Base-by-base conservation (phyloP, 2,797 vertebrate species). In the Miichthys miiuy region DNA sequence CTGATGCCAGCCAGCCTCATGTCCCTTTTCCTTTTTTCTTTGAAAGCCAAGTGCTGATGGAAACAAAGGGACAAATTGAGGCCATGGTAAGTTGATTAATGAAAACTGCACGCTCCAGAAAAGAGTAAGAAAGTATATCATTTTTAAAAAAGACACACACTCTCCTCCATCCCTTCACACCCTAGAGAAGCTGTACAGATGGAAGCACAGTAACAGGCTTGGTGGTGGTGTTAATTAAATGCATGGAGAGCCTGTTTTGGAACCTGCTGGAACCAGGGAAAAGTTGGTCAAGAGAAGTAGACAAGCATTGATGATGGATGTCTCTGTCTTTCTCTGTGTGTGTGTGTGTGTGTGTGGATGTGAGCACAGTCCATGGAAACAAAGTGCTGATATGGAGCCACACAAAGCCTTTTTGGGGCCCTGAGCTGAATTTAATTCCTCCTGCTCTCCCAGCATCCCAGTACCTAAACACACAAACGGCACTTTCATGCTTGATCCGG, bases 181-280 rank as follows among this genome's bases (percentile, higher is more conserved):
- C 68, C 76, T 65, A 68, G 44, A 80, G 62, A 72, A 73, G 41
- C 23, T 44, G 47, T 62, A 44, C 72, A 79, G 80, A 84, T 79
- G 54, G 81, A 75, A 42, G 79, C 57, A 41, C 46, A 57, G 58
- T 60, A 73, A 77, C 75, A 30, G 46, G 72, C 48, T 58, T 23
- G 54, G 50, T 54, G 54, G 6, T 6, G 7, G 55, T 73, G 75
- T 73, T 84, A 82, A 83, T 87, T 79, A 76, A 81, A 80, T 77
- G 68, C 76, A 57, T 8, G 1, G 21, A 64, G 81, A 70, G 27
- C 11, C n/a, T 47, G 64, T 66, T 80, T 64, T 46, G 16, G 72
- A 38, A 38, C 34, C 34, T 38, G 65, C 16, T 14, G 44, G 47
- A 75, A 72, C 67, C 52, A 66, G 48, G 44, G 57, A 38, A 58